Base-by-base conservation (phyloP, 2,797 vertebrate genomes). In the Macropodus opercularis region DNA sequence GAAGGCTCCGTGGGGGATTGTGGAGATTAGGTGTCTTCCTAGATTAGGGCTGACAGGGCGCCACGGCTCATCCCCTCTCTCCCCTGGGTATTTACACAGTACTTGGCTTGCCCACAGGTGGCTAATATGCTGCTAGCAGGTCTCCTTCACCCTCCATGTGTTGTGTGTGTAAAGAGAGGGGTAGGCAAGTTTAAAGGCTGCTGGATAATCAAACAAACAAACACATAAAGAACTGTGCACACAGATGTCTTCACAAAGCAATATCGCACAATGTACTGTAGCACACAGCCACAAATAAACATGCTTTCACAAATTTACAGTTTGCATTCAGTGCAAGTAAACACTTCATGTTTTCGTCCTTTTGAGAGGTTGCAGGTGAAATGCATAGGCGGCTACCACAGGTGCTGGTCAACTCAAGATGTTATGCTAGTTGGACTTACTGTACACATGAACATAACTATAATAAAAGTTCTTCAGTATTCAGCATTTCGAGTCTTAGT, bases 31-130 rank as follows among this genome's bases (percentile, higher is more conserved):
- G 83, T 85, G 82, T 85, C 77, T 75, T 69, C 60, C 56, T 59
- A 83, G 80, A 88, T 87, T 85, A 85, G 75, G 65, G 47, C n/a
- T 87, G 87, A 89, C 77, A 74, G 80, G 77, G 82, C 55, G 48
- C 75, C 77, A 71, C 44, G 23, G 84, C 79, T 88, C 85, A 84
- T 84, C 81, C 75, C 66, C 60, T 72, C 65, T 60, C 57, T 75
- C 66, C 81, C 64, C 39, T 62, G 67, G 79, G 73, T 89, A 86
- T 90, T 90, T 87, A 81, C 83, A 85, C 83, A 85, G 76, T 62
- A 61, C 81, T 90, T 80, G 72, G 73, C 65, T 85, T 64, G 77
- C 77, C 87, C 85, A 88, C 89, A 89, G 86, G 86, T 90, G 89
- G 83, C 84, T 85, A 87, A 90, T 86, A 82, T 82, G 82, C 79